Percentiles rank a stretch among this genome's conserved stretches.
Conservation (phyloP, 2,888 invertebrate genomes). For the Eupithecia inturbata region DNA sequence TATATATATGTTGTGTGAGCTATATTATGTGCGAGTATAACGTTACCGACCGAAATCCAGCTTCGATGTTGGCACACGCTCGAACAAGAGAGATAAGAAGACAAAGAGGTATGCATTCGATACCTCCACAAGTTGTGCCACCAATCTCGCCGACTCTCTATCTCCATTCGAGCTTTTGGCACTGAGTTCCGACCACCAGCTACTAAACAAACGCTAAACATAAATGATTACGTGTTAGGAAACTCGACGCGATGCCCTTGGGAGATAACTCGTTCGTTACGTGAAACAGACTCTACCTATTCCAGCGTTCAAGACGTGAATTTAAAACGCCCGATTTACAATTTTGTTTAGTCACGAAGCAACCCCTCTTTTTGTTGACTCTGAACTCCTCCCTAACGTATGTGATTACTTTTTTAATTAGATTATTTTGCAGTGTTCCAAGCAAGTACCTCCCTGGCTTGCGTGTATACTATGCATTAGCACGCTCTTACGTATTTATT, state of each 20-base stretch:
- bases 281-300: conserved; percentile 57
- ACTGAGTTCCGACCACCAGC: conserved; percentile 33
- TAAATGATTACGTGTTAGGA: conserved; percentile 62
- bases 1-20: too few species aligned
- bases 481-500: conserved; percentile 55
- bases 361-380: conserved; percentile 52
- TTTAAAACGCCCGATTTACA: conserved; percentile 60
- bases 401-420: conserved; percentile 61
- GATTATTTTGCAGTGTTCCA: conserved; percentile 51
- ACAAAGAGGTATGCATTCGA: conserved; percentile 44
- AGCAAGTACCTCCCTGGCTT: conserved; percentile 46
- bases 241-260: conserved; percentile 57
- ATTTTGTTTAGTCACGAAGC: conserved; percentile 53
- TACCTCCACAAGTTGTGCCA: conserved; percentile 43
- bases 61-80: conserved; percentile 41
- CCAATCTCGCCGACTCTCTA: conserved; percentile 40
- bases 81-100: conserved; percentile 43
- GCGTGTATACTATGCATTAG: conserved; percentile 65
- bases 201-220: conserved; percentile 48
- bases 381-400: conserved; percentile 49
- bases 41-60: conserved; percentile 30
- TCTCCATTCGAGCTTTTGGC: conserved; percentile 41
- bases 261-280: conserved; percentile 62
- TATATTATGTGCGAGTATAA: conserved; percentile 19
- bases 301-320: conserved; percentile 61